Evolutionary conservation across 1,140 invertebrate genomes (phyloP), one percentile per base, ranked within the genome.

Genomic region (Drosophila persimilis): DNA sequence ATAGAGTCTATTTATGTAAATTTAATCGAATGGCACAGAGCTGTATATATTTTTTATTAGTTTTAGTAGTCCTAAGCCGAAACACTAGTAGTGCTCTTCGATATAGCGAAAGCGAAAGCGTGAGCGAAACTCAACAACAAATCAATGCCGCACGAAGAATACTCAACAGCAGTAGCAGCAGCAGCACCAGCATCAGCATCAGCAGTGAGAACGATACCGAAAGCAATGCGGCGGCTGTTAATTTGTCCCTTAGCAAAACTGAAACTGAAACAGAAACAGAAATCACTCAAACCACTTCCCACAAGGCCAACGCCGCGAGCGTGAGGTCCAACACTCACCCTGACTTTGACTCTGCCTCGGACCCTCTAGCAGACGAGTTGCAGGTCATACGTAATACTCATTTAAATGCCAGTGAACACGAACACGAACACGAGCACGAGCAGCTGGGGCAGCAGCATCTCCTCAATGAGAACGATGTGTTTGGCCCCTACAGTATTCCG

Each of bases 31-130:
- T 85, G 81, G 81, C 81, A 81, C 65, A 64, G 59, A 80, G 81
- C 69, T 85, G 81, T 86, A 86, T 85, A 85, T 85, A 86, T 86
- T 85, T 86, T 85, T 64, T 85, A 85, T 85, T 85, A 85, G 83
- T 85, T 85, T 86, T 85, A 85, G 74, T 72, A 71, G 77, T 85
- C 24, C 64, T 85, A 86, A 59, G 65, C 84, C 61, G 59, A 63
- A 62, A 74, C 59, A 85, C 65, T 75, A 69, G 80, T 71, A 73
- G 62, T 81, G 81, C 81, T 77, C 56, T 55, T 13, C 31, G 65
- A 51, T 54, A 61, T 71, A 29, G 29, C 29, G 29, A 29, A 26
- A 26, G 48, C 35, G 73, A 29, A 71, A 70, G 47, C 46, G 50
- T 9, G 44, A 70, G 39, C 35, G 79, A 54, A 58, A 74, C 51